phyloP scores from a whole-genome alignment of 2,113 vertebrate species.

The Balaeniceps rex region DNA sequence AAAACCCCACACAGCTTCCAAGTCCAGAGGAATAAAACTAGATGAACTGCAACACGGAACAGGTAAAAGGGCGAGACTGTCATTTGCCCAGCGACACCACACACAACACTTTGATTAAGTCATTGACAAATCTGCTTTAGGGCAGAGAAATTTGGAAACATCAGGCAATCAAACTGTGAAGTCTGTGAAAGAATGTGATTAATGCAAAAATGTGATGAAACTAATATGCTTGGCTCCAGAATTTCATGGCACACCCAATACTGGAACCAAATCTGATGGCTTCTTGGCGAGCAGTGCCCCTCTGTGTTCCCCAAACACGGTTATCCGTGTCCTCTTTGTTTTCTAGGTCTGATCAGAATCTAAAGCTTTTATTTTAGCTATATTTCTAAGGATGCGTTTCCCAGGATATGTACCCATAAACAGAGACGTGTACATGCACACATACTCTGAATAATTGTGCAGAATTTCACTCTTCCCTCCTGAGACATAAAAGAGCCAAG shows the following conservation, averaged over 20 bases:
- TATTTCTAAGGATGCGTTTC: background rate
- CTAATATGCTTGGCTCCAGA: conserved; percentile 57
- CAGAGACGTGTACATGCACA: background rate
- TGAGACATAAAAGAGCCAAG: conserved; percentile 22
- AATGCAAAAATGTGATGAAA: conserved; percentile 60
- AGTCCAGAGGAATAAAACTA: background rate
- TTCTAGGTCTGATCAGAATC: background rate
- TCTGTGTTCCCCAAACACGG: background rate
- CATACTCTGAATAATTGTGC: background rate
- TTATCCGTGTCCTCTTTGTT: background rate
- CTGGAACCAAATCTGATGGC: conserved; percentile 46
- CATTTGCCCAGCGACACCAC: background rate
- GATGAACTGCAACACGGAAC: background rate
- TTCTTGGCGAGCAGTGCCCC: conserved; percentile 31
- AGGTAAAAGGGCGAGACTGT: background rate
- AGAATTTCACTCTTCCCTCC: conserved; percentile 10
- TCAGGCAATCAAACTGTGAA: conserved; percentile 69
- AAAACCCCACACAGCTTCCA: background rate
- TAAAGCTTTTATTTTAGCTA: background rate
- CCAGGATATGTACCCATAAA: background rate
- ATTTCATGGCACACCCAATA: background rate
- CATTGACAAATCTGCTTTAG: conserved; percentile 51
- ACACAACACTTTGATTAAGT: conserved; percentile 35
- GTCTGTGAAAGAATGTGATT: conserved; percentile 68
- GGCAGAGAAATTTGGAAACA: conserved; percentile 67